Percentiles rank a stretch among this genome's conserved stretches.
Conservation (phyloP, 2,113 vertebrate genomes). For the Zosterops lateralis region DNA sequence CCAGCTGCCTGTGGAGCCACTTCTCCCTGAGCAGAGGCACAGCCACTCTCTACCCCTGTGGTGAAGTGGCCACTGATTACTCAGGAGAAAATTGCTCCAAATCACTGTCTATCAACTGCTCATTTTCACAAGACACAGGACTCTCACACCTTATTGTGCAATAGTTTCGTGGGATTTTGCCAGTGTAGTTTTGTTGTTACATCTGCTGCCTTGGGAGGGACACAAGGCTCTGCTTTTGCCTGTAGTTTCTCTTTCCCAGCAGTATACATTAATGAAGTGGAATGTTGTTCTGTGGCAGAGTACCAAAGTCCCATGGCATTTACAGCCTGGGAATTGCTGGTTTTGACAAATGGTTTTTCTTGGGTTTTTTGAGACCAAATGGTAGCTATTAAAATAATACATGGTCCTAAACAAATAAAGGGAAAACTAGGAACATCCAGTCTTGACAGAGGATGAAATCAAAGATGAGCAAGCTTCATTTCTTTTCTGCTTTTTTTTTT, state of each 20-base stretch:
- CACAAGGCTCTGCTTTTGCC: neutral
- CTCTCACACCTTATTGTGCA: accelerated
- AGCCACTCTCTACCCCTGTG: neutral
- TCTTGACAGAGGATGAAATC: neutral
- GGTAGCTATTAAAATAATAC: neutral
- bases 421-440: neutral
- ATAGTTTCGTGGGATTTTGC: neutral
- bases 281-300: neutral
- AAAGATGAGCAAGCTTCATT: neutral
- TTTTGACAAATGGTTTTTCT: neutral
- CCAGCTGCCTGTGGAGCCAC: neutral
- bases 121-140: neutral
- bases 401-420: neutral
- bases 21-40: neutral
- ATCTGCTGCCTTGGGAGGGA: neutral
- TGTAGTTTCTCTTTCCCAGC: neutral
- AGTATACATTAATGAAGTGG: neutral
- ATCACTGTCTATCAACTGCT: neutral
- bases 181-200: neutral
- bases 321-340: neutral
- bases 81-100: neutral
- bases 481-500: neutral
- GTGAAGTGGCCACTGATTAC: neutral
- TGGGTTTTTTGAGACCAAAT: neutral
- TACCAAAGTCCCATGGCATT: neutral